Evolutionary conservation across 2,113 vertebrate genomes (phyloP), one percentile per base, ranked within the genome.

Genomic region (Mandrillus leucophaeus): DNA sequence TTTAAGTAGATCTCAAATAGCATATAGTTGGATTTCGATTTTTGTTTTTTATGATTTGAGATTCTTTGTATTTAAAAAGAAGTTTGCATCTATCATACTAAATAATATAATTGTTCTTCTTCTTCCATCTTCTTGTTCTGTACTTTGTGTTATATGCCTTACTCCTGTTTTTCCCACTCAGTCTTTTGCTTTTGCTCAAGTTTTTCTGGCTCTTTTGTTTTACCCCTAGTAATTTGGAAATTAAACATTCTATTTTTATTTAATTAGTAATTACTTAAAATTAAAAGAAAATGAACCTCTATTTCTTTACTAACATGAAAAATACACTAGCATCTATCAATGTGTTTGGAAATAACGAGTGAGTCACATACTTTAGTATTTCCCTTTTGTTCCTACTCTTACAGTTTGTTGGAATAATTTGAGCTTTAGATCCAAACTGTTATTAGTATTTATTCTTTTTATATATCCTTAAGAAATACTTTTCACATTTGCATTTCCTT

Each of bases 231-330:
- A 93, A 80, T 83, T 88, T 80, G 59, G 81, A 93, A 91, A 93
- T 88, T 85, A 95, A n/a, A 86, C 13, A 72, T 78, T 8, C 78
- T 91, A 9, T 87, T 96, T 96, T 96, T 97, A 95, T 91, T 84
- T 81, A 80, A 96, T 97, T 97, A 88, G 72, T 59, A 96, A 73
- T 81, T 83, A 61, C 70, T 96, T 96, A 27, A 84, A 88, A 91
- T 40, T 90, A 90, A 96, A 75, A 73, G 55, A 50, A 93, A 83
- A 30, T 14, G 6, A 81, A 50, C 35, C 6, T 75, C 59, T 91
- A 2, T 52, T 95, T 95, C 25, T 89, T 95, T 91, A 40, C 43
- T 12, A 72, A 18, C 66, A 55, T 94, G 83, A 52, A 57, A 25
- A 95, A 84, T 92, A 40, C 0, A 8, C 23, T 25, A 88, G 30